Evolutionary conservation across 2,113 vertebrate species (phyloP), one percentile per base, ranked within the genome.

Genomic region (Seriola aureovittata): DNA sequence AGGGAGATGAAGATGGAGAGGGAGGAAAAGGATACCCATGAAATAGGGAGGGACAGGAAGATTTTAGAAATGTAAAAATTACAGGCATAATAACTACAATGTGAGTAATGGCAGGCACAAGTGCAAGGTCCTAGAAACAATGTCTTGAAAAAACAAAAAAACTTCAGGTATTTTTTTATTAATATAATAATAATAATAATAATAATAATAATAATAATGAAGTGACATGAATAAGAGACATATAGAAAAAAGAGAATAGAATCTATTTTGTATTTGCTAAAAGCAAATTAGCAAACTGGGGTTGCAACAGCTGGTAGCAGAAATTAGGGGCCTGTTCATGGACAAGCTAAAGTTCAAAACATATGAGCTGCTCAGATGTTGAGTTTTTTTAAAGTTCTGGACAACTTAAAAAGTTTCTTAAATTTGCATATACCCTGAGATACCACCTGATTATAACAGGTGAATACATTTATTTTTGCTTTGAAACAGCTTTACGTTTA

Each of bases 291-390:
- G 71, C 57, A 34, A 29, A 62, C 57, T 73, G 64, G 38, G 29
- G 52, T 67, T 25, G 21, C 54, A 75, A 68, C 74, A 76, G 65
- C 65, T 75, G 70, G 48, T 42, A 79, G 25, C 65, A 64, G 32
- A 79, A 84, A 72, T 60, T 1, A 60, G 40, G 23, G 38, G 60
- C 34, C 10, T 58, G 23, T 71, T 78, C 52, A 72, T 42, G 52
- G 75, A 65, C 65, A 46, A 21, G n/a, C 14, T 76, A 42, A 40
- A 44, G 58, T 46, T 77, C 13, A 76, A 21, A 59, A 78, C 44
- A 52, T 57, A 5, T 68, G 34, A 3, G 10, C 14, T 29, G 32
- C 48, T 50, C 42, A 42, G 21, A 11, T 57, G 63, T 19, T 54
- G 38, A 52, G 34, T 58, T 50, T 78, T 73, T 38, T 46, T 29